Evolutionary conservation across 2,797 vertebrate species (phyloP), one percentile per base, ranked within the genome.

Genomic region (Pygocentrus nattereri): DNA sequence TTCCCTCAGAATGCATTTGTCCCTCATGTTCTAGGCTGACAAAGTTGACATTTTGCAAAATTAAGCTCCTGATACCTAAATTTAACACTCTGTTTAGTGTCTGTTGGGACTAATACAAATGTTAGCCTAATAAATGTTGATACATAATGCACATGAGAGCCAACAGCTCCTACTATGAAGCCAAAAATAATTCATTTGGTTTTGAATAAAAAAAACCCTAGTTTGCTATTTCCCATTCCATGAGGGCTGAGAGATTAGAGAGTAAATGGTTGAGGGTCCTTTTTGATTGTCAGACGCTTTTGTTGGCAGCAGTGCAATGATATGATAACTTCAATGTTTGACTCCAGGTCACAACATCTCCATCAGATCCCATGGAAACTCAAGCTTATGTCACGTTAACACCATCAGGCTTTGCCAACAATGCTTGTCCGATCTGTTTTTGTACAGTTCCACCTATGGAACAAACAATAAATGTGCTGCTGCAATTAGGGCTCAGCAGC

Each of bases 321-420:
- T 71, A 78, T 52, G 67, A 80, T 79, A 54, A 30, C 82, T 87
- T 89, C 74, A 52, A 82, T 1, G 1, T 64, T 67, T 79, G 83
- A 80, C 79, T 82, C 69, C 74, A 80, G 68, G 87, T 85, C 61
- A 72, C 38, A 61, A 81, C 31, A 25, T 82, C 82, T 87, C 71
- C 81, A 12, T 73, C 64, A 75, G 72, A 87, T 89, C 85, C 87
- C 89, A 90, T 87, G 87, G 65, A 85, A 74, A n/a, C 79, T 84
- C 23, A 34, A 15, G 65, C 49, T 41, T 52, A 38, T 13, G 56
- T 80, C 67, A 50, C 41, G 8, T 70, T n/a, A 62, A 18, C 12
- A 5, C 30, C 34, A 54, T 44, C 18, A 25, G 44, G 62, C 81
- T 62, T 78, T 82, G 73, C 34, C 61, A 62, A 73, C 65, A 47